Evolutionary conservation across 1,140 invertebrate genomes (phyloP).

Genomic region (Globodera rostochiensis): DNA sequence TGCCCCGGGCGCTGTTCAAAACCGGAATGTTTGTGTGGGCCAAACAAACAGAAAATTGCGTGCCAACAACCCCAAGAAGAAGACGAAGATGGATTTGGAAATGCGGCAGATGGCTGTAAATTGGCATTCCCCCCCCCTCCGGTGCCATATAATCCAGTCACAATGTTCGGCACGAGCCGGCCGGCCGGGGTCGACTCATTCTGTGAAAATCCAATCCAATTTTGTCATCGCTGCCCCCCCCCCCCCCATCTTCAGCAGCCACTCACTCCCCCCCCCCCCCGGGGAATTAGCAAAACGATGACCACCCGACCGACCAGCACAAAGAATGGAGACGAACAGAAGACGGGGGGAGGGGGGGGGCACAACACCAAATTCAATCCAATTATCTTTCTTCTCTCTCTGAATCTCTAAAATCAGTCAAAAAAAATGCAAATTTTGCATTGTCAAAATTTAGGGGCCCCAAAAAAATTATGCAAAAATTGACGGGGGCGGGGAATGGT

Average conservation of each 20-base stretch:
- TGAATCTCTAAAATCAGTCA: no score
- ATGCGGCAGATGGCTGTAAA: background rate
- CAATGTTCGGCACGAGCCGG: background rate
- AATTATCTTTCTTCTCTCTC: no score
- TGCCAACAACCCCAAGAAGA: background rate
- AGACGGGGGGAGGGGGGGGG: no score
- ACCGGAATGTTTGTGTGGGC: no score
- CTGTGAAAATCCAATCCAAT: background rate
- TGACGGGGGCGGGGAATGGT: background rate
- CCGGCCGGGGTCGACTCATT: background rate
- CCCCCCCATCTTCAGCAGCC: no score
- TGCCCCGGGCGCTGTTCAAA: no score
- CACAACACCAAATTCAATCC: background rate
- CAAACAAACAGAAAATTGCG: no score
- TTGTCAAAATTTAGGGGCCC: background rate
- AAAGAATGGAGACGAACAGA: no score
- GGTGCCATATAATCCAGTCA: background rate
- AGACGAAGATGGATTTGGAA: background rate
- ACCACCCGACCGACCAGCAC: background rate
- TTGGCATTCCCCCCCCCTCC: background rate
- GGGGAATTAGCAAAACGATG: background rate
- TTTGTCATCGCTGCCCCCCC: background rate
- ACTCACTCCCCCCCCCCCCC: no score
- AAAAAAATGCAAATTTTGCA: background rate
- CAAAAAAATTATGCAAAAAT: background rate